Conservation (phyloP, 1,140 invertebrate species). For the Papilio xuthus region DNA sequence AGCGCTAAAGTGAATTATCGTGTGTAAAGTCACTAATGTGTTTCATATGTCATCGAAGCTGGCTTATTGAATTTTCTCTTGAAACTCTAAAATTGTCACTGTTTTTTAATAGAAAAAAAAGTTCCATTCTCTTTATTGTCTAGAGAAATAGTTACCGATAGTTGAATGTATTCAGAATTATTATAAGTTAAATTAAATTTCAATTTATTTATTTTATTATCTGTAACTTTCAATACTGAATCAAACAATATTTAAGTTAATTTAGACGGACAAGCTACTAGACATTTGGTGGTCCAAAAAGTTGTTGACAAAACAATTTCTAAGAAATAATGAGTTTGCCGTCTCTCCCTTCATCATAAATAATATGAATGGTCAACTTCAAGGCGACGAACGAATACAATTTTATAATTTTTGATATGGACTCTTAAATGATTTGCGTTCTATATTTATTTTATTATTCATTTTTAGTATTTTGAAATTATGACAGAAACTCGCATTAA, state of each 20-base stretch:
- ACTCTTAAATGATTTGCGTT: neutral
- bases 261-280: neutral
- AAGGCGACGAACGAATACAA: neutral
- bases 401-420: neutral
- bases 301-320: neutral
- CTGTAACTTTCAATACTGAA: neutral
- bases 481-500: too few relatives aligned
- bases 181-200: neutral
- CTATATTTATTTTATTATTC: too few relatives aligned
- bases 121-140: neutral
- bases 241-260: neutral
- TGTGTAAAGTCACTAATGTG: conserved; percentile 33
- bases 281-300: neutral
- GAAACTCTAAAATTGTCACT: neutral
- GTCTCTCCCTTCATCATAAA: neutral
- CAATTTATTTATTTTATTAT: neutral
- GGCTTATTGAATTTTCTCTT: conserved; percentile 32
- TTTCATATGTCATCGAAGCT: conserved; percentile 29
- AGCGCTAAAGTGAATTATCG: conserved; percentile 25
- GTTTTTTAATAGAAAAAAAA: neutral
- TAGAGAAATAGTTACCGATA: neutral
- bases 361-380: neutral
- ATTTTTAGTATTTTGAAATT: too few relatives aligned
- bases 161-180: neutral
- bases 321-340: conserved; percentile 10